A percentile compares a stretch with the other conserved stretches of the same genome.
Evolutionary conservation across 1,140 invertebrate genomes (phyloP).

Genomic region (Apolygus lucorum): DNA sequence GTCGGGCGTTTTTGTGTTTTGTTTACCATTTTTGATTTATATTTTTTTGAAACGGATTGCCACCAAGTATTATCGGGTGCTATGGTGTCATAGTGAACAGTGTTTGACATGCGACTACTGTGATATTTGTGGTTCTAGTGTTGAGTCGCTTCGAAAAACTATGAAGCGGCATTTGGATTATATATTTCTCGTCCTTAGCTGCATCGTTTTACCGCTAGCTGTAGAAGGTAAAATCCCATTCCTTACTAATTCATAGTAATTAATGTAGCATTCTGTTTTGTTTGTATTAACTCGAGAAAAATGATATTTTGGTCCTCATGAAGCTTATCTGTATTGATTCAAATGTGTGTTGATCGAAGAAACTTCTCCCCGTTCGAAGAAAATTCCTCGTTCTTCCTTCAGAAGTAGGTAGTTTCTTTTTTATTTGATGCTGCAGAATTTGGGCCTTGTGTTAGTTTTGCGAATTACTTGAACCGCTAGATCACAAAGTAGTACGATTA

Average conservation of each 20-base stretch:
- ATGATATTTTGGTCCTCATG: neutral
- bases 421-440: too few relatives aligned
- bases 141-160: conserved; percentile 5
- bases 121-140: neutral
- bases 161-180: conserved; percentile 23
- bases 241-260: neutral
- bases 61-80: neutral
- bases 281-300: neutral
- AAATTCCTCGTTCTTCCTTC: neutral
- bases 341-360: neutral
- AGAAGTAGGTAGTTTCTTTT: neutral
- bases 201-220: neutral
- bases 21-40: neutral
- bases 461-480: too few relatives aligned
- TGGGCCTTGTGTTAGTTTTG: too few relatives aligned
- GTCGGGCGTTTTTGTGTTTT: neutral
- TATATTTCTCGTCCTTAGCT: conserved; percentile 2
- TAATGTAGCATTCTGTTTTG: too few relatives aligned
- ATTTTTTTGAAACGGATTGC: neutral
- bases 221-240: conserved; percentile 10
- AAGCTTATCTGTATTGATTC: neutral
- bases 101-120: conserved; percentile 5
- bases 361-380: neutral
- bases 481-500: too few relatives aligned
- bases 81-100: conserved; percentile 11